Conservation (phyloP, 2,113 vertebrate species). For the Mus spicilegus region DNA sequence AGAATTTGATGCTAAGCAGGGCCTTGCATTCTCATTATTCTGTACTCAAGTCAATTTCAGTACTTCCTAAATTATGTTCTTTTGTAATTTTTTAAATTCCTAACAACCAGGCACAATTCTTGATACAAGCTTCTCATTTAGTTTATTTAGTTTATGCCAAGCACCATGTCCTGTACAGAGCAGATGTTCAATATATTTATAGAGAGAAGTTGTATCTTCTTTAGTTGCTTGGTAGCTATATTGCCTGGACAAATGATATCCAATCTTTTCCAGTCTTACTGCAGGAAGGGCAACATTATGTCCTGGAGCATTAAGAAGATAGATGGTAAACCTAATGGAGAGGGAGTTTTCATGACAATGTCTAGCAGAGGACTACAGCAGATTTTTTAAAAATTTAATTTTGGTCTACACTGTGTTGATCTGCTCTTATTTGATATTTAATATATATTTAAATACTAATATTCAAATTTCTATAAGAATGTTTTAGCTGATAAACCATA, state of each 20-base stretch:
- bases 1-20: background rate
- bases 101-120: background rate
- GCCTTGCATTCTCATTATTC: background rate
- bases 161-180: background rate
- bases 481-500: background rate
- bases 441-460: background rate
- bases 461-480: constrained; percentile 37
- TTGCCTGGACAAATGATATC: background rate
- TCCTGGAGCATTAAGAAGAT: background rate
- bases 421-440: background rate
- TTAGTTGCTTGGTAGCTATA: background rate
- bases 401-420: background rate
- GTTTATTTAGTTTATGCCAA: background rate
- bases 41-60: background rate
- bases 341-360: background rate
- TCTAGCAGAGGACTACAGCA: background rate
- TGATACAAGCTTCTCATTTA: background rate
- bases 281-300: background rate
- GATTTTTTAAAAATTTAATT: background rate
- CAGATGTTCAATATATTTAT: background rate
- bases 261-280: background rate
- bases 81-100: background rate
- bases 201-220: background rate
- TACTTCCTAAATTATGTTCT: background rate
- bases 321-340: background rate